Evolutionary conservation across 2,888 invertebrate species (phyloP).

Genomic region (Beris morrisii): DNA sequence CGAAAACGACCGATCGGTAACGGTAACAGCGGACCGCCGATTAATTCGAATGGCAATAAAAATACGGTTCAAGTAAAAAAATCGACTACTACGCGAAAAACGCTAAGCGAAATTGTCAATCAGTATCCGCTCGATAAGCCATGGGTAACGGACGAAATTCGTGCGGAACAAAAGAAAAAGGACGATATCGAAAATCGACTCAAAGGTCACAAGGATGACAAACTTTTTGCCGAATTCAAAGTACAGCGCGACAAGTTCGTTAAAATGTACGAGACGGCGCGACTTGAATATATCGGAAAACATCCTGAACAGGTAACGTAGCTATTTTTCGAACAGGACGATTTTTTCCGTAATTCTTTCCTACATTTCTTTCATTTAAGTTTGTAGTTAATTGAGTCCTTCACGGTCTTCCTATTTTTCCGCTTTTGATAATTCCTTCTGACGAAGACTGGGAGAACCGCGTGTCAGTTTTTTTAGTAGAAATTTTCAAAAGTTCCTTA

Average conservation of each 20-base stretch:
- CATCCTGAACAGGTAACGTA: slow-evolving; percentile 57
- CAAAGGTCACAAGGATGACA: slow-evolving; percentile 57
- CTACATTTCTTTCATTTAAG: too few relatives aligned
- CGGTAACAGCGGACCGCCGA: not conserved
- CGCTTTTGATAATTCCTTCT: too few relatives aligned
- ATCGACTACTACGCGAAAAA: slow-evolving; percentile 50
- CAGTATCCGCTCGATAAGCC: slow-evolving; percentile 60
- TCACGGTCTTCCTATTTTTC: too few relatives aligned
- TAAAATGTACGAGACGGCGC: slow-evolving; percentile 60
- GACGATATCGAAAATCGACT: slow-evolving; percentile 59
- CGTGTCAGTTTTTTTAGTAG: too few relatives aligned
- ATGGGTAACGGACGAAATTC: slow-evolving; percentile 62
- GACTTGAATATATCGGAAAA: slow-evolving; percentile 60
- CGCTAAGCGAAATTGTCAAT: slow-evolving; percentile 52
- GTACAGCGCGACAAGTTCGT: slow-evolving; percentile 63
- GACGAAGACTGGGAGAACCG: too few relatives aligned
- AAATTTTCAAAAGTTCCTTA: too few relatives aligned
- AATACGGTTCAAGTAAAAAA: slow-evolving; percentile 35
- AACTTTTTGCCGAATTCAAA: slow-evolving; percentile 62
- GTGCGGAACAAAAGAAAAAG: slow-evolving; percentile 59
- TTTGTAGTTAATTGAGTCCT: too few relatives aligned
- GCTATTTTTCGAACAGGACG: not conserved
- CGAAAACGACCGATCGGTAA: slow-evolving; percentile 1
- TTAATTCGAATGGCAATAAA: not conserved
- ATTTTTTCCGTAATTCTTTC: too few relatives aligned